Evolutionary conservation across 2,113 vertebrate species (phyloP).

Genomic region (Rhinoptilus africanus): DNA sequence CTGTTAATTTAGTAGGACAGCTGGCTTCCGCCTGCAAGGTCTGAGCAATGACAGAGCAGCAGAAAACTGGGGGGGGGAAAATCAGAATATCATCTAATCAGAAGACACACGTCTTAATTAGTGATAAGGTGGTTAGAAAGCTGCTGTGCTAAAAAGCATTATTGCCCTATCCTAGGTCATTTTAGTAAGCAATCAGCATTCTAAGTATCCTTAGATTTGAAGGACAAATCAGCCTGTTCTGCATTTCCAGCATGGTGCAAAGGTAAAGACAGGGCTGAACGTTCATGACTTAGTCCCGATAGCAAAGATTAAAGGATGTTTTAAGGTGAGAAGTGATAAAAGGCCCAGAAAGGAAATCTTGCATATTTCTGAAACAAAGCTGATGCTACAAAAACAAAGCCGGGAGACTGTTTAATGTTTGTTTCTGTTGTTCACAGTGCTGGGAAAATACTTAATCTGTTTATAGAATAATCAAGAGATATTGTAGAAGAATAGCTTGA

Average conservation of each 20-base stretch:
- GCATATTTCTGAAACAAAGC: background rate
- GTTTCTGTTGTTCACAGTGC: background rate
- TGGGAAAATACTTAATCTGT: background rate
- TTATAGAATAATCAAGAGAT: background rate
- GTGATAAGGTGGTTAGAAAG: background rate
- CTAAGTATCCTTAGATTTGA: background rate
- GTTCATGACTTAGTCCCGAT: background rate
- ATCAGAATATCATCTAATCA: background rate
- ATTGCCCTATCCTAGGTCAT: background rate
- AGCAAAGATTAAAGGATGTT: background rate
- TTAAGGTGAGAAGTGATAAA: background rate
- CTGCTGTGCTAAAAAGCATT: background rate
- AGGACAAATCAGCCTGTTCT: background rate
- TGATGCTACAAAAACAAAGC: background rate
- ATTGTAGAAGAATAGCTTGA: background rate
- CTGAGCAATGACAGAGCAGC: background rate
- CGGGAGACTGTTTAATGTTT: background rate
- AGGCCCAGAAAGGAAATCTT: background rate
- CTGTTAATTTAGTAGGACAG: background rate
- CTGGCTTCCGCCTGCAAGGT: background rate
- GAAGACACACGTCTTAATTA: background rate
- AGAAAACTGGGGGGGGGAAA: background rate
- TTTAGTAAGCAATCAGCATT: background rate
- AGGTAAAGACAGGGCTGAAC: background rate
- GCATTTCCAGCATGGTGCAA: background rate